A percentile compares a stretch with the other conserved stretches of the same genome.
These are phyloP conservation scores for Xestobium rufovillosum DNA, from an alignment of 2,888 invertebrate genomes.

Conservation along the genomic window DNA sequence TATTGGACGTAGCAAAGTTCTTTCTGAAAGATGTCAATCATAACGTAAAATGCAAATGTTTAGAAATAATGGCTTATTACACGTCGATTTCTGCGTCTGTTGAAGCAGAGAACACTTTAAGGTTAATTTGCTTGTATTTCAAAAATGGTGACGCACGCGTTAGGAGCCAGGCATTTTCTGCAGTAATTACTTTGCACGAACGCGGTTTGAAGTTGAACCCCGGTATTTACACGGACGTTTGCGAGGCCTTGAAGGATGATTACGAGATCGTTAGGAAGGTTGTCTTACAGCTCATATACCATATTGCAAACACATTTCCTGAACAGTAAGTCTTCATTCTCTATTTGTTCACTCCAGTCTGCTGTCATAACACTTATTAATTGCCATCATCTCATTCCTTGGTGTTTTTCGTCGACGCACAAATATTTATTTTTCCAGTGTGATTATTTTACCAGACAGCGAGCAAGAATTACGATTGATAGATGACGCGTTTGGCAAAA, in stretches of 20 bases:
- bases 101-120: constrained; percentile 56
- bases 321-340: constrained; percentile 57
- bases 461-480: constrained; percentile 82
- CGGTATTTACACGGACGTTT: constrained; percentile 60
- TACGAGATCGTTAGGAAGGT: constrained; percentile 88
- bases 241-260: constrained; percentile 78
- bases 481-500: constrained; percentile 93
- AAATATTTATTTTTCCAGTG: too few relatives aligned
- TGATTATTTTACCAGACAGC: constrained; percentile 56
- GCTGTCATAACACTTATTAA: constrained; percentile 5
- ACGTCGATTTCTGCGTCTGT: constrained; percentile 53
- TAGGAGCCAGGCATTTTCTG: constrained; percentile 79
- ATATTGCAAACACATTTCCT: constrained; percentile 78
- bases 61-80: constrained; percentile 70
- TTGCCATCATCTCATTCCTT: neutral
- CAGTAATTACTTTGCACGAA: constrained; percentile 75
- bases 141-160: constrained; percentile 86
- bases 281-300: constrained; percentile 78
- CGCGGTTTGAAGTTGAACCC: constrained; percentile 74
- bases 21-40: constrained; percentile 71
- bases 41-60: constrained; percentile 69
- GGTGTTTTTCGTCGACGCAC: neutral
- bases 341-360: constrained; percentile 4
- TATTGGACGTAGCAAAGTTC: constrained; percentile 58
- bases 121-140: constrained; percentile 76